Percentiles rank a stretch among this genome's conserved stretches.
Conservation (phyloP, 2,888 invertebrate species). For the Lasioglossum calceatum region DNA sequence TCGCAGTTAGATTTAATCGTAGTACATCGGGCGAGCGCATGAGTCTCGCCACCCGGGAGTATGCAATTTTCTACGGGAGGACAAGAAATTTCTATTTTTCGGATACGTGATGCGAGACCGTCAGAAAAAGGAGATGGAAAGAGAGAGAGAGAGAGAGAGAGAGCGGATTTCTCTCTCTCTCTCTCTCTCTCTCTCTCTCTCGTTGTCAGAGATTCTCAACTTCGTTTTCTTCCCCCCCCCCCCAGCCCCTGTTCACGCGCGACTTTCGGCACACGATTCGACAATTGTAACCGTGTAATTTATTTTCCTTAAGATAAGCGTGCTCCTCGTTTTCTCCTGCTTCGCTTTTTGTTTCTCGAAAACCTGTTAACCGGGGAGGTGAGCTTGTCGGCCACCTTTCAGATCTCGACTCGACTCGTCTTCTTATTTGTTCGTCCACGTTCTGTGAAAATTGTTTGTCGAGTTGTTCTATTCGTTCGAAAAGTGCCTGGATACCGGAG, state of each 20-base stretch:
- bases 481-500: background rate
- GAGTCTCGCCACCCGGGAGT: constrained; percentile 43
- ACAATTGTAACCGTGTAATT: constrained; percentile 50
- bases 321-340: constrained; percentile 49
- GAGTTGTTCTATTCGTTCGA: background rate
- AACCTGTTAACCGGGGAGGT: background rate
- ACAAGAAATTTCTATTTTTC: constrained; percentile 42
- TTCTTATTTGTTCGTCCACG: constrained; percentile 18
- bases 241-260: constrained; percentile 21
- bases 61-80: constrained; percentile 36
- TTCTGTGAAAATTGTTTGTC: background rate
- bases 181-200: background rate
- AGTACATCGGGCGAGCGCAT: constrained; percentile 27
- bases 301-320: constrained; percentile 35
- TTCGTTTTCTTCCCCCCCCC: background rate
- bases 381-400: background rate
- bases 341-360: background rate
- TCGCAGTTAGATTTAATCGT: constrained; percentile 20
- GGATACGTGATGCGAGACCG: background rate
- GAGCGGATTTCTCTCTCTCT: background rate
- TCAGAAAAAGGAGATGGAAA: too few species aligned
- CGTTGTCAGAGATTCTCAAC: constrained; percentile 1
- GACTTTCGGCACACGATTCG: constrained; percentile 56
- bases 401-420: background rate
- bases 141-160: too few species aligned